phyloP scores from a whole-genome alignment of 2,888 invertebrate genomes.

The Andrena flavipes region DNA sequence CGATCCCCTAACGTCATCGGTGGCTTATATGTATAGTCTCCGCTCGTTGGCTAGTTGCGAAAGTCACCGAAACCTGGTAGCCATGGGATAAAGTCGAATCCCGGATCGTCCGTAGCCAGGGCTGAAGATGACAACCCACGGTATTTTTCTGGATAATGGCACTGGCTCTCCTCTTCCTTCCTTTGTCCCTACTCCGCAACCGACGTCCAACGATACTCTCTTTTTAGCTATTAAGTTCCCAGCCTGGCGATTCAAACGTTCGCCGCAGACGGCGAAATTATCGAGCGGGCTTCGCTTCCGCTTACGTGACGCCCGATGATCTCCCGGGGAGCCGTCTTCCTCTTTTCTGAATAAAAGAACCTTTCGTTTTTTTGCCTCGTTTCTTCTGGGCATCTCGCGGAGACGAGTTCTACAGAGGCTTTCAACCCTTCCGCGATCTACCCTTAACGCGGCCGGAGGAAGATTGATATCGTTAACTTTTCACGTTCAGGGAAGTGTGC shows the following conservation, averaged over 20 bases:
- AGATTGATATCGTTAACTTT: neutral
- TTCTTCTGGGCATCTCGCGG: neutral
- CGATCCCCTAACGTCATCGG: conserved; percentile 2
- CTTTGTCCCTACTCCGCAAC: conserved; percentile 37
- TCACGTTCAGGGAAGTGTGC: too few species aligned
- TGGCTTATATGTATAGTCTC: conserved; percentile 11
- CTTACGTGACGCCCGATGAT: conserved; percentile 24
- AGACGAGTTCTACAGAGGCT: neutral
- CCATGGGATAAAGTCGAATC: conserved; percentile 54
- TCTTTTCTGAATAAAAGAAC: neutral
- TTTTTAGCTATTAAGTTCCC: conserved; percentile 62
- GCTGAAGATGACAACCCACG: conserved; percentile 74
- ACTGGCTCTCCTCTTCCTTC: conserved; percentile 65
- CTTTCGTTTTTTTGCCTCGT: neutral
- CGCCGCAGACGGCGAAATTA: conserved; percentile 68
- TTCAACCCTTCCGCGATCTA: too few species aligned
- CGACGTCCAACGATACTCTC: conserved; percentile 42
- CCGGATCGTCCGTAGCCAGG: conserved; percentile 51
- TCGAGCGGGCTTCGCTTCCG: conserved; percentile 54
- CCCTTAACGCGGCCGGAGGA: neutral
- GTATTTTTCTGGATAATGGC: conserved; percentile 77
- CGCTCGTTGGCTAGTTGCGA: conserved; percentile 11
- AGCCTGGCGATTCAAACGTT: conserved; percentile 60
- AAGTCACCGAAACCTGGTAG: conserved; percentile 12
- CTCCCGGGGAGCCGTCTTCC: neutral